Conservation (phyloP, 2,797 vertebrate genomes). For the Pseudochirops cupreus region DNA sequence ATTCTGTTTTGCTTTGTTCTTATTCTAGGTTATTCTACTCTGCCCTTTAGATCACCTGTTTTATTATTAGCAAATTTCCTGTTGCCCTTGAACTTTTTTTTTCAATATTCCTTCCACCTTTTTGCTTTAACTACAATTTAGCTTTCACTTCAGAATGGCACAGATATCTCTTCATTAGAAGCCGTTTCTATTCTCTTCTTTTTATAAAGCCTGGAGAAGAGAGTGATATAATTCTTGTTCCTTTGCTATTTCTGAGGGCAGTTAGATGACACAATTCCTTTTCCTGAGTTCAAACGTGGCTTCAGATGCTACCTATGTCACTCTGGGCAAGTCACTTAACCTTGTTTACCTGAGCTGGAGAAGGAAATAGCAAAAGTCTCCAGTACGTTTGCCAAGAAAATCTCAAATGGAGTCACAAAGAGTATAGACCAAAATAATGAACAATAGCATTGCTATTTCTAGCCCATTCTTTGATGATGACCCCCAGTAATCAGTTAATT, state of each 20-base stretch:
- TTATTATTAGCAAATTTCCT: not conserved
- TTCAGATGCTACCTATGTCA: not conserved
- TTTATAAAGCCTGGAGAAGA: not conserved
- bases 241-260: not conserved
- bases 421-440: not conserved
- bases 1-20: not conserved
- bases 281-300: not conserved
- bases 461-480: not conserved
- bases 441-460: not conserved
- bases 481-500: not conserved
- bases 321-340: not conserved
- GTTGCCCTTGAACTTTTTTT: not conserved
- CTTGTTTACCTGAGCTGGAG: not conserved
- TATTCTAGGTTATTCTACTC: not conserved
- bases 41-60: not conserved
- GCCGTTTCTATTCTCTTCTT: not conserved
- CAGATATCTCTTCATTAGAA: not conserved
- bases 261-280: not conserved
- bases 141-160: not conserved
- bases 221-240: not conserved
- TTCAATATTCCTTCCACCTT: not conserved
- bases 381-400: not conserved
- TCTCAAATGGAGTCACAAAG: not conserved
- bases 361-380: not conserved
- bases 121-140: not conserved